Base-by-base conservation (phyloP, 2,797 vertebrate genomes). In the Spea hammondii region DNA sequence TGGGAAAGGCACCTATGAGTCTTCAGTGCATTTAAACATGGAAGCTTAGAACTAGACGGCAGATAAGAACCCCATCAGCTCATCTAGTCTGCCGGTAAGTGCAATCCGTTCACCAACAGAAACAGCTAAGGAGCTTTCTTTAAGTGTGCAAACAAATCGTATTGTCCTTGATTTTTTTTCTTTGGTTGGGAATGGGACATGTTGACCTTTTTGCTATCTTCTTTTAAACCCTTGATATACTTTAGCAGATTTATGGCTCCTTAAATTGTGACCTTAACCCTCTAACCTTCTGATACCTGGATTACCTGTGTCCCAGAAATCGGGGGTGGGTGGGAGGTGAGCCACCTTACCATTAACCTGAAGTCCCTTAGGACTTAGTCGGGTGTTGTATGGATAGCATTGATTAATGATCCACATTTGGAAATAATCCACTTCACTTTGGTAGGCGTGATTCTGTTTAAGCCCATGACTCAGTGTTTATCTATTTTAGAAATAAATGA, bases 211-310 rank as follows among this genome's bases (percentile, higher is more conserved):
- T 68, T 73, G 74, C 74, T 78, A 82, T 77, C 80, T 77, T 69
- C 64, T 70, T 46, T 57, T 65, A 73, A 74, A 78, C 50, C 70
- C 71, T 77, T 73, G 62, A 81, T 81, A 72, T 67, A 69, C 54
- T 72, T 72, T 72, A 68, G 50, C 44, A 82, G 80, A 82, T 82
- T 82, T 82, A 82, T 82, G 59, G 65, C 80, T 65, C 50, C 75
- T 74, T 82, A 70, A 62, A 14, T 82, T 73, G 48, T 82, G 75
- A 82, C 80, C 80, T 74, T 78, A 82, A 77, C 80, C 79, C 65
- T 82, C 57, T 78, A 77, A 82, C 80, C 80, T 77, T 78, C 32
- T 74, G 70, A 74, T 82, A 77, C 65, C 50, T 77, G 65, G 80
- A 82, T 81, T 78, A 82, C 65, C 65, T 77, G 65, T 64, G 57